Evolutionary conservation across 2,797 vertebrate genomes (phyloP), one percentile per base, ranked within the genome.

Genomic region (Hirundo rustica): DNA sequence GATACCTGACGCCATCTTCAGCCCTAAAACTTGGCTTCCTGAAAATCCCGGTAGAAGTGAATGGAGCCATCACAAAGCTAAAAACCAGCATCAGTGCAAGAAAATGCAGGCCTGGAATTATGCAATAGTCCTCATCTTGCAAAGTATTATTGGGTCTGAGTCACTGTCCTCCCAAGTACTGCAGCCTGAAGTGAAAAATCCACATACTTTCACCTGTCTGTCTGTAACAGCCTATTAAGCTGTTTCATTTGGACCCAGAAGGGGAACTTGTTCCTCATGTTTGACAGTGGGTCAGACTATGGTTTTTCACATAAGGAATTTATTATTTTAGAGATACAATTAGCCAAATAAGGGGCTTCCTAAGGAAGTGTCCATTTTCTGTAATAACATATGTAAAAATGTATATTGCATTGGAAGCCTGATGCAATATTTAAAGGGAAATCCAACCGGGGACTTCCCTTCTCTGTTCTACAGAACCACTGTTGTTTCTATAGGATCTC

Each of bases 261-360:
- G 10, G 13, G 16, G 20, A 93, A 88, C 73, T 40, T 92, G 47
- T 53, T 95, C 26, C 21, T 86, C 25, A 7, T 60, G 54, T 48
- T 81, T 92, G 83, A 93, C 58, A 36, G 47, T 70, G 44, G 71
- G 81, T 90, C 79, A 90, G 26, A 20, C 22, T n/a, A 14, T 36
- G 16, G 19, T 51, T 93, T 92, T 80, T 72, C 57, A 72, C 82
- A 83, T 77, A 26, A 73, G 62, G 76, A 86, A 66, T 62, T 83
- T 65, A 68, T 91, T 95, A 75, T 92, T 91, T 95, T 36, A 72
- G 47, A 92, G 54, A 50, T 10, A 25, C 10, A 81, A 84, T 93
- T 90, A 94, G 27, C 21, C 58, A 93, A 32, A 84, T 86, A 72
- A 84, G 70, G 13, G 16, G 26, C 18, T 90, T 90, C 44, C 47